Percentiles rank a stretch among this genome's conserved stretches.
Conservation (phyloP, 1,140 invertebrate genomes). For the Papilio helenus region DNA sequence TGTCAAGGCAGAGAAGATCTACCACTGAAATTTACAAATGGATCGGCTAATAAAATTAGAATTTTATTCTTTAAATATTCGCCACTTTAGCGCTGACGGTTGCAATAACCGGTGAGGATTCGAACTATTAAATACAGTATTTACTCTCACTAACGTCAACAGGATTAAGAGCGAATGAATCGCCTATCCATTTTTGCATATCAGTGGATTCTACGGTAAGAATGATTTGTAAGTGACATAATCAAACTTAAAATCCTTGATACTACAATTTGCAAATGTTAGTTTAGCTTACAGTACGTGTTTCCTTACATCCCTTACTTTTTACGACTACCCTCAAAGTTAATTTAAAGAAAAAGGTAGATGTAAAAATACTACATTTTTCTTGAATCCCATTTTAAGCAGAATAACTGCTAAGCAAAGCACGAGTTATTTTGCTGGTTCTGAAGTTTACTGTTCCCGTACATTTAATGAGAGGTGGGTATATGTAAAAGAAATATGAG, state of each 20-base stretch:
- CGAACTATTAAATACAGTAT: no score
- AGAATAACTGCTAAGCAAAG: constrained; percentile 53
- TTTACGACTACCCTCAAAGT: not conserved
- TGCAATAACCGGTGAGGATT: no score
- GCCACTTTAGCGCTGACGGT: no score
- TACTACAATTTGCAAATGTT: constrained; percentile 28
- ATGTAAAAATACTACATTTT: constrained; percentile 8
- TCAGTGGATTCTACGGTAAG: no score
- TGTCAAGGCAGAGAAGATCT: no score
- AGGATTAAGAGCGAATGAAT: no score
- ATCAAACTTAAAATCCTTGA: constrained; percentile 18
- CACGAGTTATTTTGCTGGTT: constrained; percentile 46
- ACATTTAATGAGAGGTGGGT: constrained; percentile 27
- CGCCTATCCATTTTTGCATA: no score
- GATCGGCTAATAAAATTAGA: no score
- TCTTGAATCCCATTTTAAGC: constrained; percentile 10
- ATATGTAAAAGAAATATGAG: constrained; percentile 28
- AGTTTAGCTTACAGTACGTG: constrained; percentile 29
- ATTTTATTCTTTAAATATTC: no score
- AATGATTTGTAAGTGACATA: constrained; percentile 29
- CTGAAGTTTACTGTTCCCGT: constrained; percentile 41
- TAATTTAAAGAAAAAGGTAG: constrained; percentile 25
- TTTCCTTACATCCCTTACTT: not conserved
- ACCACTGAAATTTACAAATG: no score
- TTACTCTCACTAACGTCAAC: no score